Percentiles rank a stretch among this genome's conserved stretches.
Conservation (phyloP, 2,888 invertebrate genomes). For the Notodonta ziczac region DNA sequence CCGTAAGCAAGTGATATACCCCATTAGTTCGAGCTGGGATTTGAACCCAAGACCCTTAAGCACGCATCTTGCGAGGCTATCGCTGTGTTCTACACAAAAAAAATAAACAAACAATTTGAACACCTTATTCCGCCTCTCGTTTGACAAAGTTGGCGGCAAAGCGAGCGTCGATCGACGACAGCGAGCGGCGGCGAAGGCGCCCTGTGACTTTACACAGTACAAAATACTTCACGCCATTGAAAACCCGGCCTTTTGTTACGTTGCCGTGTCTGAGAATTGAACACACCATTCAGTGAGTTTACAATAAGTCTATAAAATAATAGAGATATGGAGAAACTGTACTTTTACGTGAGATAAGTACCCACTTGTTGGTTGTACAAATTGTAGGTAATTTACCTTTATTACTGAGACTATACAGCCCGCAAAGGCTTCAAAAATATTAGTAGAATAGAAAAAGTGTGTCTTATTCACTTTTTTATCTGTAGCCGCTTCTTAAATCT, state of each 20-base stretch:
- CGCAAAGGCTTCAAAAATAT: too few relatives aligned
- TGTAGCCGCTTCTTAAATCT: too few relatives aligned
- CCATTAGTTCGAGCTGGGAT: too few relatives aligned
- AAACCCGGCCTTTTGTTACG: constrained; percentile 49
- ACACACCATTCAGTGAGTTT: constrained; percentile 29
- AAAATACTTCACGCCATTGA: constrained; percentile 47
- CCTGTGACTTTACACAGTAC: constrained; percentile 40
- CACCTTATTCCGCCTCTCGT: constrained; percentile 15
- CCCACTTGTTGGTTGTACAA: background rate
- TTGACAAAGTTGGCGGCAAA: constrained; percentile 23
- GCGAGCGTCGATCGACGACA: constrained; percentile 13
- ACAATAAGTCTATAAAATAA: constrained; percentile 31
- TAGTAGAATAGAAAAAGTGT: too few relatives aligned
- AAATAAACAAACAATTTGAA: constrained; percentile 22
- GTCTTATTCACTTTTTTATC: too few relatives aligned
- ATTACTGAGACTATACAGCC: too few relatives aligned
- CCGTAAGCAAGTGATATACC: too few relatives aligned
- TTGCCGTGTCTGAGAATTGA: constrained; percentile 46
- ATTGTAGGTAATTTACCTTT: too few relatives aligned
- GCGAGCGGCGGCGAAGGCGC: constrained; percentile 10
- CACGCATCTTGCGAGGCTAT: too few relatives aligned
- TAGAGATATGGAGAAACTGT: constrained; percentile 13
- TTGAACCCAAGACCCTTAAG: too few relatives aligned
- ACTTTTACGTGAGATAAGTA: too few relatives aligned
- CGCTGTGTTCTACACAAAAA: background rate